phyloP scores from a whole-genome alignment of 1,140 invertebrate genomes.

The Copidosoma floridanum region DNA sequence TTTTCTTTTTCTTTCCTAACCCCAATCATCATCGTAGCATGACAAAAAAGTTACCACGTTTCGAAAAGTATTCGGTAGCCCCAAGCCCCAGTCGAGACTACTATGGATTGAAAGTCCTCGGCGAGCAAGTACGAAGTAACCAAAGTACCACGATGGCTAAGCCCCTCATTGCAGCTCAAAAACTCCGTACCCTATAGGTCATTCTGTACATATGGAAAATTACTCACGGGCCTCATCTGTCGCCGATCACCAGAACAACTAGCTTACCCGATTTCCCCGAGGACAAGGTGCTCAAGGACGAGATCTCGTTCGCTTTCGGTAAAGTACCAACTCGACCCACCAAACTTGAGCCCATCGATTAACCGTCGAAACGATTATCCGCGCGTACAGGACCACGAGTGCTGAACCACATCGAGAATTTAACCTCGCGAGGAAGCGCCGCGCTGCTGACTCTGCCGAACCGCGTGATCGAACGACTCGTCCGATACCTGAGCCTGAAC shows the following conservation, averaged over 20 bases:
- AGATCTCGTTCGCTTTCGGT: conserved; percentile 48
- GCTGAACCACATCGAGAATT: conserved; percentile 30
- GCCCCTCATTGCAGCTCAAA: no score
- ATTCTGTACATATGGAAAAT: conserved; percentile 53
- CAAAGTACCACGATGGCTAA: no score
- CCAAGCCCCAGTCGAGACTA: conserved; percentile 55
- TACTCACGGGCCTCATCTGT: conserved; percentile 49
- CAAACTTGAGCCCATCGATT: no score
- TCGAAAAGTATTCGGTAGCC: conserved; percentile 52
- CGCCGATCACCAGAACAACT: conserved; percentile 34
- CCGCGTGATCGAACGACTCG: conserved; percentile 34
- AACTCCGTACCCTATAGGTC: conserved; percentile 42
- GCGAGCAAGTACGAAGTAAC: conserved; percentile 37
- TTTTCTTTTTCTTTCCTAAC: neutral
- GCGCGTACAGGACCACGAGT: conserved; percentile 34
- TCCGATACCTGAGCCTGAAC: conserved; percentile 36
- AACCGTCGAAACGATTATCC: neutral
- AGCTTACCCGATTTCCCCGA: conserved; percentile 40
- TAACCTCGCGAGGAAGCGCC: conserved; percentile 23
- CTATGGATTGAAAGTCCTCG: conserved; percentile 44
- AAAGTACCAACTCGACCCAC: no score
- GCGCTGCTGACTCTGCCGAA: conserved; percentile 38
- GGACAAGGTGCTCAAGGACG: conserved; percentile 42
- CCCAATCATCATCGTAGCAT: no score
- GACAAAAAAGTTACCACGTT: conserved; percentile 33